Conservation (phyloP, 2,113 vertebrate genomes). For the Menidia beryllina region DNA sequence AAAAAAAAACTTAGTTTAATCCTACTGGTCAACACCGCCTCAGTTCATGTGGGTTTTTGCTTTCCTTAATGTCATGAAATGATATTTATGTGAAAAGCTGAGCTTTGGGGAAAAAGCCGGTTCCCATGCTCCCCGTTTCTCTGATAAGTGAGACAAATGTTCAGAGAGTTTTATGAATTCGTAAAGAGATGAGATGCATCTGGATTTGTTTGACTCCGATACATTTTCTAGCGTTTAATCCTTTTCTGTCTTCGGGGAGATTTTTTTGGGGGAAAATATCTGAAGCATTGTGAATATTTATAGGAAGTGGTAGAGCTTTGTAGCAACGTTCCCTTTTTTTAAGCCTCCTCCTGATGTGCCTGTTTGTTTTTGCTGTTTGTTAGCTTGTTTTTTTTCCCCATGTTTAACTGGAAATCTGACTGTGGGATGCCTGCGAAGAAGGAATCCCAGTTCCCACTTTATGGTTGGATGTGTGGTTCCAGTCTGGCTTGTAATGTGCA, state of each 20-base stretch:
- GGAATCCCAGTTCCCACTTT: no score
- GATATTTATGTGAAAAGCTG: background rate
- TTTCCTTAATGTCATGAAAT: background rate
- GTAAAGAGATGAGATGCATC: conserved; percentile 7
- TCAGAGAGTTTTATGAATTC: conserved; percentile 3
- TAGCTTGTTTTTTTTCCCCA: background rate
- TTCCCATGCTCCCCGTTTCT: background rate
- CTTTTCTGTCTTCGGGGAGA: conserved; percentile 6
- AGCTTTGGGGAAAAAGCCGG: conserved; percentile 6
- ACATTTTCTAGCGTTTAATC: conserved; percentile 3
- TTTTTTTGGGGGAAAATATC: background rate
- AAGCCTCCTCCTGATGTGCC: background rate
- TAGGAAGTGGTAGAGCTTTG: background rate
- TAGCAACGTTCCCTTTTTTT: background rate
- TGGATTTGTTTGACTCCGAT: conserved; percentile 15
- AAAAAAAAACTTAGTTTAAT: conserved; percentile 1
- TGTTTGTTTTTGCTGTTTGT: background rate
- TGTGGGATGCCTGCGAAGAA: background rate
- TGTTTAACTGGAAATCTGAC: background rate
- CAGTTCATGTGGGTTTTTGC: background rate
- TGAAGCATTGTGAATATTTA: conserved; percentile 8
- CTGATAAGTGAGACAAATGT: background rate
- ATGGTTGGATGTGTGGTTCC: background rate
- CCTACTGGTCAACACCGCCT: background rate
- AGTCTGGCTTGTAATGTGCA: background rate